A percentile compares a stretch with the other conserved stretches of the same genome.
phyloP scores from a whole-genome alignment of 2,797 vertebrate genomes.

The Oreochromis mossambicus region DNA sequence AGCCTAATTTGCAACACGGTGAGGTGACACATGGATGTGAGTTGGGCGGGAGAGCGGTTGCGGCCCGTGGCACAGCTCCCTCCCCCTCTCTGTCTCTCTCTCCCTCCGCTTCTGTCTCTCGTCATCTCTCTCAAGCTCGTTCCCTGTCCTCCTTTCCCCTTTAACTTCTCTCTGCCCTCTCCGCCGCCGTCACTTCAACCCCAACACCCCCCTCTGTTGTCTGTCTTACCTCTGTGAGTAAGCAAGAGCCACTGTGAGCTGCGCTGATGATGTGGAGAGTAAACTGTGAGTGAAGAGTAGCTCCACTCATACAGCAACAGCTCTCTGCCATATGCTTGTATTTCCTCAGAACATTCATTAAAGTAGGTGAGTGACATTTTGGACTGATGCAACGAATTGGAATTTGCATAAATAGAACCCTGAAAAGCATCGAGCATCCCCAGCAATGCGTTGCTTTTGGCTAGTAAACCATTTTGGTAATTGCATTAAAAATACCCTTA shows the following conservation, averaged over 20 bases:
- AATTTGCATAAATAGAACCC: neutral
- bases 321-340: neutral
- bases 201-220: neutral
- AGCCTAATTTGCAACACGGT: conserved; percentile 63
- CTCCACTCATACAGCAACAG: neutral
- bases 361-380: neutral
- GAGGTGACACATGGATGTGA: conserved; percentile 68
- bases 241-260: neutral
- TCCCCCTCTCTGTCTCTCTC: neutral
- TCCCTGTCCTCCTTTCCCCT: conserved; percentile 32
- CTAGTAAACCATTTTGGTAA: neutral
- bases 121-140: conserved; percentile 52
- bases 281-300: neutral
- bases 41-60: conserved; percentile 27
- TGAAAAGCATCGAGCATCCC: neutral
- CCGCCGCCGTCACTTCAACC: neutral
- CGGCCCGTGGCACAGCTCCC: conserved; percentile 49
- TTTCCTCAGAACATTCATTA: neutral
- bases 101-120: conserved; percentile 52
- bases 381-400: neutral
- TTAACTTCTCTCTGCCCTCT: conserved; percentile 23
- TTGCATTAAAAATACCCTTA: neutral
- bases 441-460: neutral
- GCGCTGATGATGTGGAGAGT: neutral
- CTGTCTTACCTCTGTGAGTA: neutral